phyloP scores from a whole-genome alignment of 2,113 vertebrate genomes.

The Talpa occidentalis region DNA sequence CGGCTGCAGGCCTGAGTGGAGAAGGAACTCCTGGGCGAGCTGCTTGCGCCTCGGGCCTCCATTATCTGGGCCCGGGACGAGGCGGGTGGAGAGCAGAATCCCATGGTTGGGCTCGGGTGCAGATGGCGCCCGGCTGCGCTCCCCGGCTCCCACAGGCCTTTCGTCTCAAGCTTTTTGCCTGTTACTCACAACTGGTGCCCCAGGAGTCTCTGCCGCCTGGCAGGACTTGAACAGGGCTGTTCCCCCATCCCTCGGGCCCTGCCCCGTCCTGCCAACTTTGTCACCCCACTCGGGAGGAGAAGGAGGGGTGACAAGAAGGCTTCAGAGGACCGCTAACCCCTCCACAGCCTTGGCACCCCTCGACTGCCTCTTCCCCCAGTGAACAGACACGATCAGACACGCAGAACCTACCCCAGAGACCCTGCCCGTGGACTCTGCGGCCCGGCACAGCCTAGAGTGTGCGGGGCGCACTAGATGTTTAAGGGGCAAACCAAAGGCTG shows the following conservation, averaged over 20 bases:
- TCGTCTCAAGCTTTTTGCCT: slow-evolving; percentile 83
- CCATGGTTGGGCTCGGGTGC: slow-evolving; percentile 96
- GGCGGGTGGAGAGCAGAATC: slow-evolving; percentile 89
- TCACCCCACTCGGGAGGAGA: not conserved
- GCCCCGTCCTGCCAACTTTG: not conserved
- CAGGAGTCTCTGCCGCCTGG: slow-evolving; percentile 75
- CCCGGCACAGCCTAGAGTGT: not conserved
- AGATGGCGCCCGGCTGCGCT: slow-evolving; percentile 99
- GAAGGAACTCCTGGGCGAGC: slow-evolving; percentile 84
- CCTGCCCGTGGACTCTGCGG: no score
- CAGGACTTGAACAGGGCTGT: slow-evolving; percentile 40
- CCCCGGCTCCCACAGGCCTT: slow-evolving; percentile 85
- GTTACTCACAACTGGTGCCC: slow-evolving; percentile 71
- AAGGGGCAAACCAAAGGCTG: not conserved
- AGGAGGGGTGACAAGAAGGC: not conserved
- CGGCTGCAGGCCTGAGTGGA: slow-evolving; percentile 90
- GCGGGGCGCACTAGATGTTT: not conserved
- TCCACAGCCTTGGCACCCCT: not conserved
- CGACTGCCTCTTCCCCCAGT: not conserved
- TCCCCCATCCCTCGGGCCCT: not conserved
- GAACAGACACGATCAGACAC: not conserved
- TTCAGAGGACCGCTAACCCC: slow-evolving; percentile 13
- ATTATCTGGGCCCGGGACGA: slow-evolving; percentile 94
- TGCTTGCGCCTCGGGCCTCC: slow-evolving; percentile 83
- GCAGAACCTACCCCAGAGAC: not conserved